Evolutionary conservation across 2,888 invertebrate species (phyloP), one percentile per base, ranked within the genome.

Genomic region (Rutpela maculata): DNA sequence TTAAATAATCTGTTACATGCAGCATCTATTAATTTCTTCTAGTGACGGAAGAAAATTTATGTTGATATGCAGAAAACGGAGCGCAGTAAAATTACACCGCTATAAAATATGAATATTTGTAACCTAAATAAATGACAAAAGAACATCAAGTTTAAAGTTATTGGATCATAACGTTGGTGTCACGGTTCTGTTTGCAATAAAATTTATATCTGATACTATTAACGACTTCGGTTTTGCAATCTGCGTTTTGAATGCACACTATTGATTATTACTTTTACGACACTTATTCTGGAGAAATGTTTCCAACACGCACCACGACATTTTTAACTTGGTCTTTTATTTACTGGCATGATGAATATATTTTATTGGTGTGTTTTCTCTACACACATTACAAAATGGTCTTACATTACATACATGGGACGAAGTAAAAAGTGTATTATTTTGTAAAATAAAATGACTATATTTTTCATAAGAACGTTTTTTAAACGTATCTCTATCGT

Each of bases 221-320:
- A 69, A 69, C 69, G 69, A 69, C 69, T 57, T 68, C 31, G 59
- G 57, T 69, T 57, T 69, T 57, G 69, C 69, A 69, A 69, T 38
- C 17, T 18, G 18, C 59, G 69, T 19, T 56, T 57, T 31, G 59
- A 31, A 69, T 69, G 56, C 31, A 56, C 67, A 68, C 59, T 31
- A 55, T 31, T 35, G 69, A 69, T 38, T 69, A 35, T 59, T 69
- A 69, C 59, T 69, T 69, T 69, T 35, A 56, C 19, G 31, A 59
- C 57, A 57, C 31, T 69, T 69, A 69, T 69, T 69, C 56, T 9
- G 9, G 10, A 56, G 55, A 68, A 26, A 56, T 22, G 67, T 68
- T 43, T 26, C 31, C 43, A 68, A 56, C 67, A 26, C 56, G 67
- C 19, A 50, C n/a, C 19, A 50, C n/a, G n/a, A n/a, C 50, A 17